phyloP scores from a whole-genome alignment of 1,140 invertebrate species.

The Drosophila busckii region DNA sequence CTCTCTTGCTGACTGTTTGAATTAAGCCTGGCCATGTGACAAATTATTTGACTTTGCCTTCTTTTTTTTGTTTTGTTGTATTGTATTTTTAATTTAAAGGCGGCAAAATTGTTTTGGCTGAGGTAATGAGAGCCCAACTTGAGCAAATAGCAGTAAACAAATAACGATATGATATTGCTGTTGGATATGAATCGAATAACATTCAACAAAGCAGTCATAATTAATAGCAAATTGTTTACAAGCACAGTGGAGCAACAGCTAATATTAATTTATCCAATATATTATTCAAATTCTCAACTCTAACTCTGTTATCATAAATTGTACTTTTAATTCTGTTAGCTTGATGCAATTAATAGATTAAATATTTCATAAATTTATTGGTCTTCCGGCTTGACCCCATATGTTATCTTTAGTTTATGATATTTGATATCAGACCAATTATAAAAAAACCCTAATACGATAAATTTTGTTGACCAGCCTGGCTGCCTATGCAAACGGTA shows the following conservation, averaged over 20 bases:
- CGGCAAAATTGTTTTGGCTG: constrained; percentile 28
- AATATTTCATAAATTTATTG: too few species aligned
- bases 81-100: constrained; percentile 15
- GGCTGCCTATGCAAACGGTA: too few species aligned
- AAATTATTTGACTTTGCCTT: constrained; percentile 62
- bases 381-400: constrained; percentile 10
- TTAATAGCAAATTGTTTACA: constrained; percentile 11
- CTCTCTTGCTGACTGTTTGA: constrained; percentile 11
- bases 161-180: constrained; percentile 21
- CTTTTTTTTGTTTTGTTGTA: constrained; percentile 13
- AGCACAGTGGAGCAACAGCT: constrained; percentile 14
- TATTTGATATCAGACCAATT: constrained; percentile 73
- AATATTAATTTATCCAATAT: not conserved
- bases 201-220: constrained; percentile 5
- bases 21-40: constrained; percentile 58
- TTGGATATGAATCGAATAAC: constrained; percentile 10
- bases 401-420: constrained; percentile 31
- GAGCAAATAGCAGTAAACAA: constrained; percentile 45
- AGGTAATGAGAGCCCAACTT: too few species aligned
- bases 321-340: too few species aligned
- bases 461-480: constrained; percentile 35
- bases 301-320: too few species aligned
- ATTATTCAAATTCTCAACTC: too few species aligned
- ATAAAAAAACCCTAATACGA: constrained; percentile 43
- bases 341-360: too few species aligned